Evolutionary conservation across 2,797 vertebrate genomes (phyloP).

Genomic region (Lepus townsendii): DNA sequence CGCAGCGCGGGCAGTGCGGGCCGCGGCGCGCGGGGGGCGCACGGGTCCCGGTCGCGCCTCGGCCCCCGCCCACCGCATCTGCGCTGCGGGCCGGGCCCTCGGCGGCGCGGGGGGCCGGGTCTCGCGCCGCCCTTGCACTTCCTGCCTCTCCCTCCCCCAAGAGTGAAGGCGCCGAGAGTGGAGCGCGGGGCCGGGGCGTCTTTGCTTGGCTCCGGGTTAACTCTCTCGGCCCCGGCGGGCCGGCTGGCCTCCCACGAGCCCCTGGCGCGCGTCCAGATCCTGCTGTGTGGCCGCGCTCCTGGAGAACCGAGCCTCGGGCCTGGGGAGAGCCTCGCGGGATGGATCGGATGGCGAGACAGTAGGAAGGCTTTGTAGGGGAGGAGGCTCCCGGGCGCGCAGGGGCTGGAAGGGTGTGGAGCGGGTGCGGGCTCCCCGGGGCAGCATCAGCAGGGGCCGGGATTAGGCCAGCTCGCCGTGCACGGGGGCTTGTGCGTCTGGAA

Average conservation of each 20-base stretch:
- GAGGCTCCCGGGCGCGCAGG: neutral
- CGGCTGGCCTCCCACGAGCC: slow-evolving; percentile 35
- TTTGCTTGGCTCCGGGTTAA: slow-evolving; percentile 1
- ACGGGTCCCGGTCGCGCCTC: neutral
- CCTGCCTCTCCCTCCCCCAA: slow-evolving; percentile 67
- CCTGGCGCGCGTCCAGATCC: neutral
- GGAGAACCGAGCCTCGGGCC: neutral
- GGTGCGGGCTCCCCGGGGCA: neutral
- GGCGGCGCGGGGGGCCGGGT: neutral
- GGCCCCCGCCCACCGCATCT: neutral
- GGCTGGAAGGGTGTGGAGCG: neutral
- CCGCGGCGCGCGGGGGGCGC: neutral
- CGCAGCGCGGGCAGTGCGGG: neutral
- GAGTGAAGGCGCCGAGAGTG: slow-evolving; percentile 4
- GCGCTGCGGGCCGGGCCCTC: neutral
- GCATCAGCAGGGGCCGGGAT: neutral
- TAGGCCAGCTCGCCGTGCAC: neutral
- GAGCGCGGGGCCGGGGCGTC: slow-evolving; percentile 42
- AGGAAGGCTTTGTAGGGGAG: neutral
- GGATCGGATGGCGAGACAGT: too few relatives aligned
- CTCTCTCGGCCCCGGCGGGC: slow-evolving; percentile 31
- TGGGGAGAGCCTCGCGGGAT: neutral
- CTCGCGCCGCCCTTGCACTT: slow-evolving; percentile 50
- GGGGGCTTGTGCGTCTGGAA: too few relatives aligned
- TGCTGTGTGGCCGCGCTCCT: neutral